phyloP scores from a whole-genome alignment of 2,888 invertebrate genomes.

The Zygaena filipendulae region DNA sequence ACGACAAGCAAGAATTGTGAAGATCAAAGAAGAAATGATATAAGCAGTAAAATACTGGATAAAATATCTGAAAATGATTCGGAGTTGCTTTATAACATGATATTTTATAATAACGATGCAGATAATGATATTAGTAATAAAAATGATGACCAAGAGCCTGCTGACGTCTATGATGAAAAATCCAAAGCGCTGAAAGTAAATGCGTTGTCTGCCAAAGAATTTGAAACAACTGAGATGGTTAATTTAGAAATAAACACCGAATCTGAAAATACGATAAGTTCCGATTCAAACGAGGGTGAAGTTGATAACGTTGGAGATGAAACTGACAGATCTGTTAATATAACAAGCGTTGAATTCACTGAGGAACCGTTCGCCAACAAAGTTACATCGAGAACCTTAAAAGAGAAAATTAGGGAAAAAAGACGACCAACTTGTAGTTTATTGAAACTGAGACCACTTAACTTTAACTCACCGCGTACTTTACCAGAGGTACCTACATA shows the following conservation, averaged over 20 bases:
- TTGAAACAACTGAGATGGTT: no score
- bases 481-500: conserved; percentile 37
- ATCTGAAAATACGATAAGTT: conserved; percentile 12
- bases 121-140: conserved; percentile 20
- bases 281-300: conserved; percentile 5
- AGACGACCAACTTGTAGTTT: conserved; percentile 33
- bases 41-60: conserved; percentile 12
- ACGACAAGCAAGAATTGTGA: no score
- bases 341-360: no score
- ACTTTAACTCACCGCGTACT: conserved; percentile 41
- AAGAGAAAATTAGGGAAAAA: conserved; percentile 8
- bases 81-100: conserved; percentile 30
- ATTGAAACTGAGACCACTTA: conserved; percentile 32
- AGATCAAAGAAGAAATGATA: conserved; percentile 15
- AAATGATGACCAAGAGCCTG: conserved; percentile 2
- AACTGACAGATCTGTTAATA: no score
- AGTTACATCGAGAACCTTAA: no score
- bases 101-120: conserved; percentile 38
- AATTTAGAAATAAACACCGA: no score
- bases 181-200: no score
- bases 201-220: no score
- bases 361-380: no score
- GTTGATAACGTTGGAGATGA: no score
- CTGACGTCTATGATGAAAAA: conserved; percentile 7
- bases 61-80: conserved; percentile 21